These are phyloP conservation scores for Crypturellus undulatus DNA, from an alignment of 2,113 vertebrate species.

Conservation along the genomic window DNA sequence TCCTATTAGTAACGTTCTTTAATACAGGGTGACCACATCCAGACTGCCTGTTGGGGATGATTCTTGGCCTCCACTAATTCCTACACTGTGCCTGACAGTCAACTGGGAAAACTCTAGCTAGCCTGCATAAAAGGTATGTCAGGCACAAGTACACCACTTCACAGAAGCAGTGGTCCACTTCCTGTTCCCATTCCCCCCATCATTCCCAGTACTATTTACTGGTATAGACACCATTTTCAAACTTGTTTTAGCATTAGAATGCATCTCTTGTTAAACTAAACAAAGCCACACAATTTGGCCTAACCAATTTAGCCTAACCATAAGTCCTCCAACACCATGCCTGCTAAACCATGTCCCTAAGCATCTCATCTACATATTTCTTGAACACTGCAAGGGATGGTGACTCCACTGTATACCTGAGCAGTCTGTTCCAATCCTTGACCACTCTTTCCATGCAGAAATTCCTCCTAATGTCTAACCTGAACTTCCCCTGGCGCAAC, in stretches of 20 bases:
- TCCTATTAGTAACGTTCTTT: not conserved
- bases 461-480: too few species aligned
- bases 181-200: not conserved
- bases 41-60: not conserved
- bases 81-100: not conserved
- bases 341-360: too few species aligned
- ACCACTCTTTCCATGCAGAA: too few species aligned
- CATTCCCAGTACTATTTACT: not conserved
- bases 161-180: accelerated
- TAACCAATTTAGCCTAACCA: too few species aligned
- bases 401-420: too few species aligned
- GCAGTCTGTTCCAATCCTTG: too few species aligned
- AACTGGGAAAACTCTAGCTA: not conserved
- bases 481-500: too few species aligned
- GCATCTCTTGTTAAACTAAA: not conserved
- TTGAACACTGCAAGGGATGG: too few species aligned
- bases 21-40: not conserved
- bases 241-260: not conserved
- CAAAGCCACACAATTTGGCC: not conserved
- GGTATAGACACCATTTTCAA: not conserved
- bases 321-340: too few species aligned
- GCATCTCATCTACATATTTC: too few species aligned
- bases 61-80: not conserved
- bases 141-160: not conserved
- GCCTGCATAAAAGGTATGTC: not conserved